Base-by-base conservation (phyloP, 2,797 vertebrate species). In the Furcifer pardalis region DNA sequence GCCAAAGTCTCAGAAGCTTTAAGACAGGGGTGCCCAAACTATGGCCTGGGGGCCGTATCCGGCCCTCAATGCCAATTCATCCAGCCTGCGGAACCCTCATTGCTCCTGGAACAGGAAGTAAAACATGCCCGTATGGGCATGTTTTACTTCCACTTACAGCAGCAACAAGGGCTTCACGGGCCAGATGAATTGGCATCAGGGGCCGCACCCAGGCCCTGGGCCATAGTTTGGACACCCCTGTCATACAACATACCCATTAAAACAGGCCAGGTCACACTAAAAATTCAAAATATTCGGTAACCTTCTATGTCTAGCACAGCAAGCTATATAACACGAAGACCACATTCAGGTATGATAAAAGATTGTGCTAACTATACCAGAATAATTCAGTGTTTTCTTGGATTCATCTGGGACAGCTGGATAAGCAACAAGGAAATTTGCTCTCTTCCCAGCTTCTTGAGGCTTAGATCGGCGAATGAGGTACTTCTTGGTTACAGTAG, bases 341-440 rank as follows among this genome's bases (percentile, higher is more conserved):
- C 12, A 30, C 27, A n/a, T 60, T 60, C 59, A 56, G 37, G 6
- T n/a, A 79, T 46, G 6, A 27, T 23, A 77, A 49, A 77, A 81
- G 35, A 5, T 71, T 5, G 7, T 59, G 0, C n/a, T 19, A 88
- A 73, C 10, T 87, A 1, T 95, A 98, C 98, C 97, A 88, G 95
- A 87, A 90, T 94, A 95, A 84, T 92, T 88, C 84, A 95, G 69
- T 27, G 89, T 86, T 37, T 93, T 94, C 10, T 65, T 62, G 27
- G 86, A 72, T 27, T 83, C 72, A 3, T 91, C 89, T 7, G 80
- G 84, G 44, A 85, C 79, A 25, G 91, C 65, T 42, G 94, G 95
- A 83, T 81, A 94, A 0, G 94, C 96, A 46, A 96, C 89, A 0
- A 95, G 84, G 46, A 94, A 85, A 40, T 19, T 79, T 12, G 88